These are phyloP conservation scores for Catagonus wagneri DNA, from an alignment of 2,113 vertebrate genomes.

Conservation along the genomic window DNA sequence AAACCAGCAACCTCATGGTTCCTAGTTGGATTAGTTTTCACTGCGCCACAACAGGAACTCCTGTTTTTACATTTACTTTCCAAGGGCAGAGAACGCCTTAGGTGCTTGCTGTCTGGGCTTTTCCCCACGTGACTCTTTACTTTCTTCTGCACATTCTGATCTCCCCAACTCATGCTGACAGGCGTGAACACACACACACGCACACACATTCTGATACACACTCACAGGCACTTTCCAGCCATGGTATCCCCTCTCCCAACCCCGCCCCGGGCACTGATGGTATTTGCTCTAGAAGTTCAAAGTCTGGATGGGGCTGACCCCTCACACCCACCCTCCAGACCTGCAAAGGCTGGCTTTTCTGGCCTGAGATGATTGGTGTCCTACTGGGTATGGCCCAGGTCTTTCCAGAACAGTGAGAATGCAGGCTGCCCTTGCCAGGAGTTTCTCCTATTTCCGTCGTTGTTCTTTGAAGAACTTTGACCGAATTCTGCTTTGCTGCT, in stretches of 20 bases:
- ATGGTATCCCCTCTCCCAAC: background rate
- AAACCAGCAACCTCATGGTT: no score
- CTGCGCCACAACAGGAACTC: no score
- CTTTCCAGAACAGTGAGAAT: background rate
- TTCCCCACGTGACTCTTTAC: background rate
- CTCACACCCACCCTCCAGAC: background rate
- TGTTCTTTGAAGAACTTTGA: background rate
- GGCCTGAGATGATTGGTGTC: accelerated
- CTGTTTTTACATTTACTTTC: background rate
- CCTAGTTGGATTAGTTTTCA: no score
- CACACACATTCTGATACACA: background rate
- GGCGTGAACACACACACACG: accelerated
- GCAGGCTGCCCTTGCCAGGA: background rate
- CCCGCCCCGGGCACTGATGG: background rate
- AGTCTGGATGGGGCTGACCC: no score
- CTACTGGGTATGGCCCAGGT: background rate
- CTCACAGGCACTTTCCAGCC: background rate
- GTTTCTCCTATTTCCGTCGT: accelerated
- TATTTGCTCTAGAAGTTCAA: background rate
- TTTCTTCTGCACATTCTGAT: background rate
- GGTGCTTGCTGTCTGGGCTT: background rate
- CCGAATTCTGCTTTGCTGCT: background rate
- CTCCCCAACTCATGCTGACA: background rate
- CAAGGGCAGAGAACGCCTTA: background rate
- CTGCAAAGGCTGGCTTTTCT: background rate